Evolutionary conservation across 1,140 invertebrate species (phyloP).

Genomic region (Bombus difficillimus): DNA sequence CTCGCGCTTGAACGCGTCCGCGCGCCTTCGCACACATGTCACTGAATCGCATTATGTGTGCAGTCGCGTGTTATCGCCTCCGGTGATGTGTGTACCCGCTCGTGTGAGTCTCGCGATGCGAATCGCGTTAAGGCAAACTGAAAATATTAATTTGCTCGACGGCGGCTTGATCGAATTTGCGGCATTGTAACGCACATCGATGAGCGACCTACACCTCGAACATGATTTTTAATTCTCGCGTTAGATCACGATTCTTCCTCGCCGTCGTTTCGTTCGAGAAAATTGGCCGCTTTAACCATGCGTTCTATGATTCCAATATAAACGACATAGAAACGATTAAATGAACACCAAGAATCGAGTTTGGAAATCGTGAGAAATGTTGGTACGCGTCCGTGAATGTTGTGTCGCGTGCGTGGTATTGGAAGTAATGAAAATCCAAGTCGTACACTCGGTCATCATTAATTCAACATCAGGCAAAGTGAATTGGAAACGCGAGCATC

Average conservation of each 20-base stretch:
- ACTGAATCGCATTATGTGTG: conserved; percentile 22
- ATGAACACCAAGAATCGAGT: not conserved
- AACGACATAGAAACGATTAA: not conserved
- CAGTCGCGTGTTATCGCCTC: conserved; percentile 25
- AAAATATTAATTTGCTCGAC: conserved; percentile 29
- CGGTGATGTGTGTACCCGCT: not conserved
- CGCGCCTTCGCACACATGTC: not conserved
- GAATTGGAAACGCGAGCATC: conserved; percentile 32
- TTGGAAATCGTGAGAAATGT: not conserved
- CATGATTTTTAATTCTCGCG: not conserved
- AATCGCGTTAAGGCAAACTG: not conserved
- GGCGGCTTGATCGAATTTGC: not conserved
- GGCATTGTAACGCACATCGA: not conserved
- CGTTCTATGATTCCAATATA: not conserved
- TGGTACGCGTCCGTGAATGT: not conserved
- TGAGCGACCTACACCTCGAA: not conserved
- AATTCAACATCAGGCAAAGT: conserved; percentile 25
- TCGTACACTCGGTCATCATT: conserved; percentile 19
- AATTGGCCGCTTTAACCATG: not conserved
- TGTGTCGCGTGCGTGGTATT: not conserved
- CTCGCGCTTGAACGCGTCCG: not conserved
- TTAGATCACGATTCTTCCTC: not conserved
- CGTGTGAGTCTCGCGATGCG: not conserved
- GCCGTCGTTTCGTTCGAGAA: not conserved
- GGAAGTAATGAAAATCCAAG: conserved; percentile 37